Evolutionary conservation across 2,113 vertebrate genomes (phyloP), one percentile per base, ranked within the genome.

Genomic region (Gasterosteus aculeatus): DNA sequence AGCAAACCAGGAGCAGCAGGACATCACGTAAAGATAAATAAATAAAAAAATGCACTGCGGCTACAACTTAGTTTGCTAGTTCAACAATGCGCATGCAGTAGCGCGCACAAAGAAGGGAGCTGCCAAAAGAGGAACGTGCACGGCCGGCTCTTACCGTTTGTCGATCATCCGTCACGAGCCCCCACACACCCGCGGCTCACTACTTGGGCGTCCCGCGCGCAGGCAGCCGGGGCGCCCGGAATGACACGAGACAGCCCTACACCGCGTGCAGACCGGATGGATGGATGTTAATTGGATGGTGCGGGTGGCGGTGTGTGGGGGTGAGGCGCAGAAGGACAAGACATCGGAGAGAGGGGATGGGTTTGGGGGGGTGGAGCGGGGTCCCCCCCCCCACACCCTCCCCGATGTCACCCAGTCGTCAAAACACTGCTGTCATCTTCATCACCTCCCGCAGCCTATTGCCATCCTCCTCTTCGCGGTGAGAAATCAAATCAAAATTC

Each of bases 101-200:
- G 69, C 54, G 69, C 59, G 72, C 46, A 69, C 63, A 4, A 10
- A 26, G 51, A 22, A n/a, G 59, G 4, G 62, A 4, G 16, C 63
- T 33, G 62, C 62, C 41, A 53, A 29, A 59, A 74, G 42, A 87
- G 53, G 80, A 80, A 73, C 39, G 61, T 72, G 64, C 57, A 19
- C 58, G 65, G 47, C 16, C 26, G 33, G 16, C 49, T 81, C 92
- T 92, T 93, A 94, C 92, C 93, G 76, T 89, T 81, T 90, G 92
- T 78, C 88, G 93, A 88, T 90, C 80, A 90, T 89, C 86, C 81
- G 87, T 90, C 90, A 91, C 39, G 72, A 72, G 81, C 51, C 69
- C 44, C 49, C 78, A 80, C 85, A 18, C 87, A 85, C 87, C 81
- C 88, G 87, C 86, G 58, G 87, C 63, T 80, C 58, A 38, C 54